These are phyloP conservation scores for Agelas oroides DNA, from an alignment of 37 sponge, comb jelly and placozoan genomes.

Conservation along the genomic window DNA sequence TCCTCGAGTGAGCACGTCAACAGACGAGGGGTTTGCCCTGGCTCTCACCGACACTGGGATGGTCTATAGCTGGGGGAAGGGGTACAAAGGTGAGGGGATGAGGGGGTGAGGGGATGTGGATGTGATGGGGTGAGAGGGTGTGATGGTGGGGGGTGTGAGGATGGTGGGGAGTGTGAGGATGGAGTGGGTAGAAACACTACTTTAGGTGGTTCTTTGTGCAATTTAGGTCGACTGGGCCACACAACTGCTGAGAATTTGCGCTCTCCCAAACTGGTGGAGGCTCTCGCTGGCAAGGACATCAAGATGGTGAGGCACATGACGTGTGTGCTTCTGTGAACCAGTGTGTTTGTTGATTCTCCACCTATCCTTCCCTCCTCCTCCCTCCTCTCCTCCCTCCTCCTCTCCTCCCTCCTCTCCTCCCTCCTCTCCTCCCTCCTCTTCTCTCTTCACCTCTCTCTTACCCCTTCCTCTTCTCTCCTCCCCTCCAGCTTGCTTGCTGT, in stretches of 20 bases:
- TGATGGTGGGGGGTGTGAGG: neutral
- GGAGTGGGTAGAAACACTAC: too few species aligned
- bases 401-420: too few species aligned
- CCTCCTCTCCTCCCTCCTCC: neutral
- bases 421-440: too few species aligned
- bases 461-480: too few species aligned
- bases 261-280: slow-evolving; percentile 76
- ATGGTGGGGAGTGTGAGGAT: neutral
- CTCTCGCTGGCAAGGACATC: slow-evolving; percentile 55
- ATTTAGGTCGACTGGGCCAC: slow-evolving; percentile 77
- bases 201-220: too few species aligned
- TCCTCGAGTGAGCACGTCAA: slow-evolving; percentile 32
- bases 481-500: slow-evolving; percentile 66
- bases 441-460: neutral
- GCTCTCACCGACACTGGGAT: slow-evolving; percentile 80
- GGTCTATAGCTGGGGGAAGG: slow-evolving; percentile 83
- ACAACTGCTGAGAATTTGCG: slow-evolving; percentile 56
- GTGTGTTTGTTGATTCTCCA: too few species aligned
- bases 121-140: too few species aligned
- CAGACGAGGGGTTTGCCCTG: slow-evolving; percentile 79
- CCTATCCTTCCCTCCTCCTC: neutral
- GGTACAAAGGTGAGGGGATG: slow-evolving; percentile 44
- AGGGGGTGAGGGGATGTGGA: neutral
- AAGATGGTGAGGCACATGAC: slow-evolving; percentile 64
- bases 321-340: too few species aligned